Base-by-base conservation (phyloP, 2,888 invertebrate genomes). In the Tanaodytes sp. region DNA sequence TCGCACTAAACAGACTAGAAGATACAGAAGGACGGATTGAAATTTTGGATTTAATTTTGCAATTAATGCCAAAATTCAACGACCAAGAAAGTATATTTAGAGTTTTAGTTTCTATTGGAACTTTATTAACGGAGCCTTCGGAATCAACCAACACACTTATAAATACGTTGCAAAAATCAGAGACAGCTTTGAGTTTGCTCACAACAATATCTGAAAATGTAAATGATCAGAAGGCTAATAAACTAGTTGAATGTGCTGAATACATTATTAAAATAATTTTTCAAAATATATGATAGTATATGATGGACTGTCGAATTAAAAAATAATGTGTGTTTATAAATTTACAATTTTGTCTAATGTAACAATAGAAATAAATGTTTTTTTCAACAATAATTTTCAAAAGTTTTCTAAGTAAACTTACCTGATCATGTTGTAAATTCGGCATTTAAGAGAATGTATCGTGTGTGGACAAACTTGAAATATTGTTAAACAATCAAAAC, bases 71-170 rank as follows among this genome's bases (percentile, higher is more conserved):
- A 0, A 87, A 84, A 71, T 82, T 91, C 42, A 88, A 87, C 0
- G 93, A 93, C 76, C 85, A 89, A 1, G 94, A 95, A 82, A 93
- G 94, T 0, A 88, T 91, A 62, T 94, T 90, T 85, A 89, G 95
- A 80, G 86, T 89, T 18, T 88, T 95, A 14, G 92, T 95, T 14
- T 91, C 91, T 0, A 84, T 94, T 23, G 94, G 95, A 43, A 94
- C 94, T 0, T 81, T 95, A 12, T 79, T 91, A 72, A 87, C 85
- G 12, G 87, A 86, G 73, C 86, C 85, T 12, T 67, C 72, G 0
- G 65, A 76, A 12, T 76, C 80, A 49, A 77, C 76, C 16, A 72
- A 70, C n/a, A 70, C 74, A 68, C 63, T 84, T 19, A 76, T 83
- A 46, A 65, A 72, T 33, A 73, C 76, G 1, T 76, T 82, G 5